Evolutionary conservation across 2,888 invertebrate species (phyloP).

Genomic region (Papilio demoleus): DNA sequence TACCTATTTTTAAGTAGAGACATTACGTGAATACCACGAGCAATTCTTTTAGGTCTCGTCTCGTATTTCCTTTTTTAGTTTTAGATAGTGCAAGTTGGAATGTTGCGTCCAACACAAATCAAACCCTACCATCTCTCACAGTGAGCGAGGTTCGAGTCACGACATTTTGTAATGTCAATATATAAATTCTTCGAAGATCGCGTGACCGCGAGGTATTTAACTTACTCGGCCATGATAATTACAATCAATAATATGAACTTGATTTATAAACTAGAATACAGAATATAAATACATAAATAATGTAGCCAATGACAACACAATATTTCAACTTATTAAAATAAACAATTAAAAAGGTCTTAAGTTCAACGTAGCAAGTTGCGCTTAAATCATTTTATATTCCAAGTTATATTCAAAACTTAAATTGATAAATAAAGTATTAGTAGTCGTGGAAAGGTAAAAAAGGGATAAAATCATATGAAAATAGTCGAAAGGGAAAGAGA

Average conservation of each 20-base stretch:
- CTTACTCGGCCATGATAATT: conserved; percentile 75
- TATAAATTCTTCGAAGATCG: conserved; percentile 62
- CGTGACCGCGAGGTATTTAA: conserved; percentile 69
- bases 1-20: too few species aligned
- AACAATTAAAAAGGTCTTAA: conserved; percentile 37
- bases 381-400: conserved; percentile 44
- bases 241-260: conserved; percentile 73
- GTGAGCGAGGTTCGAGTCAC: conserved; percentile 39
- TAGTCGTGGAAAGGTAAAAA: conserved; percentile 56
- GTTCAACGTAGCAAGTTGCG: conserved; percentile 37
- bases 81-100: neutral
- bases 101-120: conserved; percentile 36
- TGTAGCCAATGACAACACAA: conserved; percentile 42
- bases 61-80: neutral
- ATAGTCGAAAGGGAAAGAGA: conserved; percentile 40
- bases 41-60: neutral
- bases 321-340: conserved; percentile 39
- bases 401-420: conserved; percentile 54
- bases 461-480: conserved; percentile 42
- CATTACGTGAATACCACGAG: neutral
- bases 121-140: conserved; percentile 43
- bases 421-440: conserved; percentile 71
- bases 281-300: conserved; percentile 62
- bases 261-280: conserved; percentile 61
- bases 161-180: conserved; percentile 50